These are phyloP conservation scores for Okapia johnstoni DNA, from an alignment of 2,113 vertebrate genomes.

Conservation along the genomic window DNA sequence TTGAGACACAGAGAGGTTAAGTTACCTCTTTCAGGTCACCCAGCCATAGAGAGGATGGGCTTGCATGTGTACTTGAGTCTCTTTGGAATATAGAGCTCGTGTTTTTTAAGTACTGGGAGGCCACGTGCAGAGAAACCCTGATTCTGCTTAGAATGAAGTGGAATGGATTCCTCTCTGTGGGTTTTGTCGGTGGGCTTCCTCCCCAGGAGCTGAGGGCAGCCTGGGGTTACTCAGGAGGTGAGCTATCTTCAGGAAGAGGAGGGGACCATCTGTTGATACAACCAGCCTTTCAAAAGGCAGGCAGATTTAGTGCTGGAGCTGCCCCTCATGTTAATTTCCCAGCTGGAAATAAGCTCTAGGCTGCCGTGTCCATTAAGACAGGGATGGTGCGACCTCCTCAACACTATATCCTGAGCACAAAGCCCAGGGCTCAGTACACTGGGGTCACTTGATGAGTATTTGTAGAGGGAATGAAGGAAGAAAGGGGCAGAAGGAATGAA, in stretches of 20 bases:
- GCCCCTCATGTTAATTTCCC: neutral
- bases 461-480: neutral
- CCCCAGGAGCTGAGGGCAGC: neutral
- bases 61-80: rapidly evolving
- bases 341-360: neutral
- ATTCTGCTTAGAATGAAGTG: neutral
- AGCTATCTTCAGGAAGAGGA: neutral
- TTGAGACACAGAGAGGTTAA: neutral
- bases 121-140: neutral
- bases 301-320: neutral
- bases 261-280: neutral
- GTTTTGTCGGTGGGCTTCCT: neutral
- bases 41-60: neutral
- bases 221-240: neutral
- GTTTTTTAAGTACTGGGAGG: neutral
- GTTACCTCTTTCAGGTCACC: neutral
- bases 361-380: neutral
- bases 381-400: neutral
- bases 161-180: neutral
- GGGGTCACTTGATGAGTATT: neutral
- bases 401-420: neutral
- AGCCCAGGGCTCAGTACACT: neutral
- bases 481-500: neutral
- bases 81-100: neutral
- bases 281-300: neutral